Evolutionary conservation across 2,113 vertebrate genomes (phyloP), one percentile per base, ranked within the genome.

Genomic region (Collichthys lucidus): DNA sequence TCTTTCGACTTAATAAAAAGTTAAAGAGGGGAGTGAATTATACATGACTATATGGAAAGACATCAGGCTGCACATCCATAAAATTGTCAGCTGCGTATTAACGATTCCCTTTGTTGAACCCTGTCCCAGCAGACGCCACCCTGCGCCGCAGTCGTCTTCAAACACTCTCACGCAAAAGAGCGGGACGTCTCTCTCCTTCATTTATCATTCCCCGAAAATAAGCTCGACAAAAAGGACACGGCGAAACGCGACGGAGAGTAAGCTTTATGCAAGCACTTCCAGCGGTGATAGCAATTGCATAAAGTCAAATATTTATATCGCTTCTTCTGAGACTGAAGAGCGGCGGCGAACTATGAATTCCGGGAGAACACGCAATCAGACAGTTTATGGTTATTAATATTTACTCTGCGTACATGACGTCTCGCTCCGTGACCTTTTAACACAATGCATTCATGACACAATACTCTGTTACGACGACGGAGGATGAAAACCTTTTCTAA

Each of bases 101-200:
- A 88, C 50, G 74, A 92, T 92, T 92, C 92, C 83, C 89, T 93
- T 92, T 93, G 92, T 90, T 83, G 87, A 92, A 88, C 84, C 55
- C 85, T 16, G 69, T 86, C 85, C 82, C 83, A 22, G 17, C 84
- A 84, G 80, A 73, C 78, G 4, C 55, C 80, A 42, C 63, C 78
- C 73, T 79, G 65, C 52, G 3, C 80, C 61, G 76, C 74, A 17
- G 49, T 89, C 59, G 20, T 69, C 88, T 87, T 90, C 84, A 88
- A 85, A 90, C 84, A 79, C 47, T 3, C 29, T 61, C 70, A 1
- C 22, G 83, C 68, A 19, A 46, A 66, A 86, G 62, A 26, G 26
- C 3, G 26, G 49, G 35, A 79, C 64, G 69, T 57, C 47, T 6
- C 61, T 7, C 31, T 71, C 59, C 63, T 79, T 64, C 79, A 79